Conservation (phyloP, 2,797 vertebrate genomes). For the Cossypha caffra region DNA sequence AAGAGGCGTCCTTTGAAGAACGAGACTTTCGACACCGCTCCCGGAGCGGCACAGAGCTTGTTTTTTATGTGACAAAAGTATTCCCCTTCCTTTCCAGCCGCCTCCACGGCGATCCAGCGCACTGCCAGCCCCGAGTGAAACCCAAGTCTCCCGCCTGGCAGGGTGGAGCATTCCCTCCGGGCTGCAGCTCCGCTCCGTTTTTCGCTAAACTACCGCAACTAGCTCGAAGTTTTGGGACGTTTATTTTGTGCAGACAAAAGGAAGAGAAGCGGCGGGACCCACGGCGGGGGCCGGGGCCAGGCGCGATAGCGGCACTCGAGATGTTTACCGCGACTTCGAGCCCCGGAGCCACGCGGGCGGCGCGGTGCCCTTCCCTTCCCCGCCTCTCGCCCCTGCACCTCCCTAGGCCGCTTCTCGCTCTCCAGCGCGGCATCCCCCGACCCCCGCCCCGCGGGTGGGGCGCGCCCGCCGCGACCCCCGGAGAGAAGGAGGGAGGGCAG, state of each 20-base stretch:
- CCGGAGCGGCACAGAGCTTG: neutral
- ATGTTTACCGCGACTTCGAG: neutral
- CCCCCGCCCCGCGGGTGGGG: neutral
- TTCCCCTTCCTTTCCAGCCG: neutral
- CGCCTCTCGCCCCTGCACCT: neutral
- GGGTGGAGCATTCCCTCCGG: conserved; percentile 33
- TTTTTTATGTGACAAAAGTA: conserved; percentile 22
- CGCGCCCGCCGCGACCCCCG: neutral
- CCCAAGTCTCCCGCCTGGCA: conserved; percentile 26
- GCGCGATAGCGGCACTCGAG: neutral
- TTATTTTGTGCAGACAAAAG: neutral
- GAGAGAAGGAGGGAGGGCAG: neutral
- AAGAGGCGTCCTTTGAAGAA: neutral
- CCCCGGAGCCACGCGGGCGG: neutral
- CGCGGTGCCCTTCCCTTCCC: neutral
- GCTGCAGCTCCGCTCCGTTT: neutral
- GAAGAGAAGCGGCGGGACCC: neutral
- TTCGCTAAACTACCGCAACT: neutral
- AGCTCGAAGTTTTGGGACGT: neutral
- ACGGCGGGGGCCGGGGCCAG: neutral
- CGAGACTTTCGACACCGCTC: neutral
- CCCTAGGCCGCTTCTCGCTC: neutral
- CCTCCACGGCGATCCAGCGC: neutral
- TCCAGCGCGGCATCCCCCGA: neutral
- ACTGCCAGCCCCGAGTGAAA: conserved; percentile 23